These are phyloP conservation scores for Vulpes ferrilata DNA, from an alignment of 2,113 vertebrate species.

Conservation along the genomic window DNA sequence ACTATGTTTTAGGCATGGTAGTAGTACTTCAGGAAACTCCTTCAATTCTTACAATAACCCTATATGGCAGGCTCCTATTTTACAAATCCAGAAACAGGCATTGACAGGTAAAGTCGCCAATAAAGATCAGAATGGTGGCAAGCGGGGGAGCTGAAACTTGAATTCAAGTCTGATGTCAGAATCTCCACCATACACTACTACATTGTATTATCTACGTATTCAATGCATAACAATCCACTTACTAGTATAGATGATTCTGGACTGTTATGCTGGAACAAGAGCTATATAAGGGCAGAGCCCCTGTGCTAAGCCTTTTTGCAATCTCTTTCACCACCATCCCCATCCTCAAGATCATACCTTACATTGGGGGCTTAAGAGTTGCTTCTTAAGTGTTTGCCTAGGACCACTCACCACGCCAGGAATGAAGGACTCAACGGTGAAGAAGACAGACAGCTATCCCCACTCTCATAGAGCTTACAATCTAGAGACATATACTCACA, in stretches of 20 bases:
- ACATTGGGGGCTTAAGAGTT: background rate
- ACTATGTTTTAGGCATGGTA: background rate
- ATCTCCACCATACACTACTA: background rate
- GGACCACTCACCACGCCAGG: background rate
- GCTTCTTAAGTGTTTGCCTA: background rate
- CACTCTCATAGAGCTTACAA: background rate
- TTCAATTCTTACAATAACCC: background rate
- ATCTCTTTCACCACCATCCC: background rate
- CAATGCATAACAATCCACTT: background rate
- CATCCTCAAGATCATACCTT: background rate
- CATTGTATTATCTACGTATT: background rate
- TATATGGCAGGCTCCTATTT: background rate
- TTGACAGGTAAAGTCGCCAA: background rate
- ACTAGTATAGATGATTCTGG: background rate
- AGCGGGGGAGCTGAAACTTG: background rate
- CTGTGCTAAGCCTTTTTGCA: background rate
- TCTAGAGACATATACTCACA: background rate
- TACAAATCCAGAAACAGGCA: background rate
- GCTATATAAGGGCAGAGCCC: background rate
- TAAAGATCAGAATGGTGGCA: background rate
- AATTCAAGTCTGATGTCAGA: background rate
- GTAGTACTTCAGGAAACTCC: background rate
- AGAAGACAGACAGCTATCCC: background rate
- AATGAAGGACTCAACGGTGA: background rate
- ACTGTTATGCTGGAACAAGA: background rate